Percentiles rank a stretch among this genome's conserved stretches.
phyloP scores from a whole-genome alignment of 2,797 vertebrate species.

The Sebastes minor region DNA sequence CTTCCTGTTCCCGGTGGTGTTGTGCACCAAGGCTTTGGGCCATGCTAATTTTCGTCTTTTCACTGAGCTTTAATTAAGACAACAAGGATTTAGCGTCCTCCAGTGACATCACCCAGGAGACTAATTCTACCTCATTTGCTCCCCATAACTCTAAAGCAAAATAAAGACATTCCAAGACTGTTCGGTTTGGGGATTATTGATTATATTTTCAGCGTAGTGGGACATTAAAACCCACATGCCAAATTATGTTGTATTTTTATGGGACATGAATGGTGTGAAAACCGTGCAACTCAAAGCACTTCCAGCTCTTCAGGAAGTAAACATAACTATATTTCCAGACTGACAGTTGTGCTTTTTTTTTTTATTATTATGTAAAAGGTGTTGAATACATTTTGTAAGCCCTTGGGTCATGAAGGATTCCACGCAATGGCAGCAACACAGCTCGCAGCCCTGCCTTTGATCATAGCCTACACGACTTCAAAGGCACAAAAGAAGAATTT shows the following conservation, averaged over 20 bases:
- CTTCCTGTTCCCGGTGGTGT: slow-evolving; percentile 44
- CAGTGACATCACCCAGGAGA: slow-evolving; percentile 58
- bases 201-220: slow-evolving; percentile 11
- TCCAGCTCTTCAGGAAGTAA: background rate
- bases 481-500: slow-evolving; percentile 55
- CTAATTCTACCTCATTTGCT: slow-evolving; percentile 58
- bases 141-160: slow-evolving; percentile 36
- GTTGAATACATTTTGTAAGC: slow-evolving; percentile 3
- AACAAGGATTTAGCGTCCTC: slow-evolving; percentile 69
- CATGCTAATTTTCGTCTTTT: slow-evolving; percentile 53
- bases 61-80: slow-evolving; percentile 75
- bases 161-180: slow-evolving; percentile 29
- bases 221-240: slow-evolving; percentile 13
- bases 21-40: slow-evolving; percentile 42
- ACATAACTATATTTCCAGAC: slow-evolving; percentile 15
- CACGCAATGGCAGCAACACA: slow-evolving; percentile 37
- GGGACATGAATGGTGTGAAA: background rate
- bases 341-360: slow-evolving; percentile 5
- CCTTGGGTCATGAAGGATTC: slow-evolving; percentile 18
- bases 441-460: slow-evolving; percentile 62
- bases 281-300: background rate
- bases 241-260: slow-evolving; percentile 22
- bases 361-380: slow-evolving; percentile 20
- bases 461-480: slow-evolving; percentile 61
- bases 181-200: slow-evolving; percentile 41